These are phyloP conservation scores for Sinonovacula constricta DNA, from an alignment of 1,140 invertebrate species.

Conservation along the genomic window DNA sequence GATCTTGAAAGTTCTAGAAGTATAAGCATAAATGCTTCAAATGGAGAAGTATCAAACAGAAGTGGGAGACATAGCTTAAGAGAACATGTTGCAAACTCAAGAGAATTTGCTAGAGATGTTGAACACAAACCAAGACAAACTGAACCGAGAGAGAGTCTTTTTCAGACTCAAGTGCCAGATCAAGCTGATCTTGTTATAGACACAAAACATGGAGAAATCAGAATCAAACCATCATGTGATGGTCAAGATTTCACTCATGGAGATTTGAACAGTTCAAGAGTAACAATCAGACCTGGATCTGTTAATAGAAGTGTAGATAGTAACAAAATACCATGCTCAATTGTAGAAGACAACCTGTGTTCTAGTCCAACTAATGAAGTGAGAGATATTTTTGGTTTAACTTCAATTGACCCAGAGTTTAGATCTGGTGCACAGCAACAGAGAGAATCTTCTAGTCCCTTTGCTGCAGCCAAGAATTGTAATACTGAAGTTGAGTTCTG, in stretches of 20 bases:
- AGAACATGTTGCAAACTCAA: no score
- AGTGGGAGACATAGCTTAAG: no score
- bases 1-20: no score
- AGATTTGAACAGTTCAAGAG: not conserved
- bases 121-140: no score
- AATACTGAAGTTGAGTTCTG: slow-evolving; percentile 67
- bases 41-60: not conserved
- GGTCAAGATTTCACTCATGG: no score
- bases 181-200: slow-evolving; percentile 34
- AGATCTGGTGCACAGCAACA: no score
- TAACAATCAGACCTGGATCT: not conserved
- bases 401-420: not conserved
- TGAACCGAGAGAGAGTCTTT: no score
- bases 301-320: slow-evolving; percentile 38
- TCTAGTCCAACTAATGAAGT: slow-evolving; percentile 15
- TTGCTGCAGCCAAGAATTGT: slow-evolving; percentile 52
- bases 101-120: no score
- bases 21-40: no score
- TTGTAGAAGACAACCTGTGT: slow-evolving; percentile 12
- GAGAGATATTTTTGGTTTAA: slow-evolving; percentile 44
- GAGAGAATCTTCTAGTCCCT: slow-evolving; percentile 22
- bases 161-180: slow-evolving; percentile 12
- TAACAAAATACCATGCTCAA: slow-evolving; percentile 29
- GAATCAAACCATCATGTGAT: not conserved
- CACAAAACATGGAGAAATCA: slow-evolving; percentile 26